These are phyloP conservation scores for Anarsia innoxiella DNA, from an alignment of 2,888 invertebrate genomes.

Conservation along the genomic window DNA sequence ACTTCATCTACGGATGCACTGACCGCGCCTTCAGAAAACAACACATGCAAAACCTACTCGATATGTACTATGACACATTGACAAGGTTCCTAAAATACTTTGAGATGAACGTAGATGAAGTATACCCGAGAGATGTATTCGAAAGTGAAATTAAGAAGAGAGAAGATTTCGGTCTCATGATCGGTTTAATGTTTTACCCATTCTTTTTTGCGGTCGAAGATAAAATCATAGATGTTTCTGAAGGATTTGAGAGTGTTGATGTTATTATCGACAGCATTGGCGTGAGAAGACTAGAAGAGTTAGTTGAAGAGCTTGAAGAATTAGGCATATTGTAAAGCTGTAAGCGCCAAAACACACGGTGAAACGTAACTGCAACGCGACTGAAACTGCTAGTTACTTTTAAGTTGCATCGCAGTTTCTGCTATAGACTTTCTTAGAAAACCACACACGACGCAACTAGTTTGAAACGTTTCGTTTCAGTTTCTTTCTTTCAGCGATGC, in stretches of 20 bases:
- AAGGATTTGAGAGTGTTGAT: slow-evolving; percentile 17
- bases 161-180: slow-evolving; percentile 36
- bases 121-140: slow-evolving; percentile 32
- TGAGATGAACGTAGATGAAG: slow-evolving; percentile 26
- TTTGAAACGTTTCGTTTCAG: no score
- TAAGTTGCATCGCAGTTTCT: no score
- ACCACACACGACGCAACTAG: no score
- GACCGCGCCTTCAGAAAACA: slow-evolving; percentile 34
- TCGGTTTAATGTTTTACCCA: slow-evolving; percentile 24
- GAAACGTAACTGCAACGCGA: no score
- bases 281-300: slow-evolving; percentile 25
- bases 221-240: slow-evolving; percentile 28
- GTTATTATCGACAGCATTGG: slow-evolving; percentile 26
- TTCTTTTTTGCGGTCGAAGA: slow-evolving; percentile 34
- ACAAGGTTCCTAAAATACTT: slow-evolving; percentile 32
- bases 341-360: no score
- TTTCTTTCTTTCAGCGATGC: no score
- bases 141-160: slow-evolving; percentile 31
- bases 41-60: slow-evolving; percentile 31
- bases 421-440: no score
- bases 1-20: slow-evolving; percentile 32
- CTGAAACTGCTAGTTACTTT: no score
- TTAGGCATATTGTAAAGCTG: background rate
- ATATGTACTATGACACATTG: slow-evolving; percentile 33
- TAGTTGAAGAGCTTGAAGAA: slow-evolving; percentile 30